Evolutionary conservation across 2,113 vertebrate species (phyloP), one percentile per base, ranked within the genome.

Genomic region (Albula glossodonta): DNA sequence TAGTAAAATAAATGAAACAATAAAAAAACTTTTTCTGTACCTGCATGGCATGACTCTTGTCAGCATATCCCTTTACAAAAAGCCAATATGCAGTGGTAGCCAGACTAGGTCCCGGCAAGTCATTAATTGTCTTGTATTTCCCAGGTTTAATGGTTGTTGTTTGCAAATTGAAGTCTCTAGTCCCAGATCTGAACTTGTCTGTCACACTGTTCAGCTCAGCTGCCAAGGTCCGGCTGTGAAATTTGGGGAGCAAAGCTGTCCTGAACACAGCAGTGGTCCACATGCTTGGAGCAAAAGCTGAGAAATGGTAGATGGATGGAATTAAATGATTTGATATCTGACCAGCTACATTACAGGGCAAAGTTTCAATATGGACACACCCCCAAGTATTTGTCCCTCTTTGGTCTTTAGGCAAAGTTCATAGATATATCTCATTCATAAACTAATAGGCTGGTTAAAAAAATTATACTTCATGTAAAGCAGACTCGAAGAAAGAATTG

Each of bases 1-100:
- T 74, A 13, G 13, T 77, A 25, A 50, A 9, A 7, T 12, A 57
- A 41, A 52, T 82, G 5, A 7, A 60, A 15, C 13, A 60, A 60
- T 17, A 60, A 48, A 83, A 84, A 2, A n/a, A 22, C 13, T 48
- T 48, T n/a, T 2, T 0, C 79, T 78, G 84, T 88, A 96, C 95
- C 94, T 96, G 96, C 89, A 96, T 84, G 0, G 91, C 66, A 83
- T 96, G 96, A 8, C 84, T 85, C 81, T 91, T 95, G 48, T 95
- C 91, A 1, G 92, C 87, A 0, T 94, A 96, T 17, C 95, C 95
- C 86, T 93, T 93, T 0, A 92, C 49, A 56, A 96, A 93, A 7
- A 96, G 8, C 95, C 93, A 95, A 92, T 94, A 95, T 6, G 91
- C 83, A 0, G 91, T 95, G 13, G 88, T 92, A 56, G 87, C 0